These are phyloP conservation scores for Bufo bufo DNA, from an alignment of 2,113 vertebrate species.

Conservation along the genomic window DNA sequence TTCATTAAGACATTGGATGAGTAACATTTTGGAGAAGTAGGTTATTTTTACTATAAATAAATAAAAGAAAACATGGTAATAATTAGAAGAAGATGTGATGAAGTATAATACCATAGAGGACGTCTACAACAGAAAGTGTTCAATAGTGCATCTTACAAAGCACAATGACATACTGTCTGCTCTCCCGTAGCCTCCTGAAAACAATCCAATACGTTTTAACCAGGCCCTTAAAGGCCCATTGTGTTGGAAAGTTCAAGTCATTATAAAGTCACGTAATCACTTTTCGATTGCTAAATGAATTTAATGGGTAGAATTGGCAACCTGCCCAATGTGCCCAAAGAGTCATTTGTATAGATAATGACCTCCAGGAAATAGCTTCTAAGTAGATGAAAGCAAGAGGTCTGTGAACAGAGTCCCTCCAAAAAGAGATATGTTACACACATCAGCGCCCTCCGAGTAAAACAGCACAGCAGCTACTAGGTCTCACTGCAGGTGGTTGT, in stretches of 20 bases:
- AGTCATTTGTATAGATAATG: conserved; percentile 33
- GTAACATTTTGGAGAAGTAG: background rate
- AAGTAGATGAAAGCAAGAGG: conserved; percentile 41
- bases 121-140: too few species aligned
- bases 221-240: background rate
- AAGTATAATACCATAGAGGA: background rate
- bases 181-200: too few species aligned
- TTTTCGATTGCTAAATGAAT: conserved; percentile 60
- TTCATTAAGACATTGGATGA: too few species aligned
- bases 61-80: too few species aligned
- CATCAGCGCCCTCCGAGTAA: conserved; percentile 21
- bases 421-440: background rate
- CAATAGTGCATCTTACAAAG: background rate
- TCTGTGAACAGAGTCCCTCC: background rate
- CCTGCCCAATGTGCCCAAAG: conserved; percentile 17
- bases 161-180: background rate
- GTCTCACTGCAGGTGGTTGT: background rate
- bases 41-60: too few species aligned
- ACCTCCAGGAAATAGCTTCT: conserved; percentile 40
- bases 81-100: too few species aligned
- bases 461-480: background rate
- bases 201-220: background rate
- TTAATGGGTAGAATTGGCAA: conserved; percentile 30
- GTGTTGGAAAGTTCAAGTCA: background rate
- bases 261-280: conserved; percentile 64